Percentiles rank a stretch among this genome's conserved stretches.
phyloP scores from a whole-genome alignment of 2,888 invertebrate species.

The Caradrina clavipalpis region DNA sequence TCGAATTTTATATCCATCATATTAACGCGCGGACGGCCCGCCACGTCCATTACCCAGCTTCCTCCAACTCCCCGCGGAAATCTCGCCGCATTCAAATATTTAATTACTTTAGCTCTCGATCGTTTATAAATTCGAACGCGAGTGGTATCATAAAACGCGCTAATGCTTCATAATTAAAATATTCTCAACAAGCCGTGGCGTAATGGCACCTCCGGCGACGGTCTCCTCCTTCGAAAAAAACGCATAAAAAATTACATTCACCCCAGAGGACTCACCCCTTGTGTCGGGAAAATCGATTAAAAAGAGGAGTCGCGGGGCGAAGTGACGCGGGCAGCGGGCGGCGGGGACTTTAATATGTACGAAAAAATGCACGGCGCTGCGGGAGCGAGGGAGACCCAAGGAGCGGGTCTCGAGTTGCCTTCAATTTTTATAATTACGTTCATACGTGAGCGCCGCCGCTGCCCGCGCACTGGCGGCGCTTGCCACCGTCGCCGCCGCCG shows the following conservation, averaged over 20 bases:
- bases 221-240: constrained; percentile 88
- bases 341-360: constrained; percentile 90
- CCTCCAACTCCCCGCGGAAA: constrained; percentile 87
- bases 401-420: constrained; percentile 86
- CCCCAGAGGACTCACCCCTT: constrained; percentile 91
- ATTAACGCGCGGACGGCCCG: constrained; percentile 81
- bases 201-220: constrained; percentile 91
- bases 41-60: constrained; percentile 84
- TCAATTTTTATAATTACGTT: constrained; percentile 91
- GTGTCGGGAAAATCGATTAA: constrained; percentile 91
- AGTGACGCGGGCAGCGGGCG: constrained; percentile 79
- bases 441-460: constrained; percentile 90
- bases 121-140: constrained; percentile 89
- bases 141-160: constrained; percentile 91
- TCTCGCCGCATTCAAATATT: constrained; percentile 91
- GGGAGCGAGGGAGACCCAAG: constrained; percentile 87
- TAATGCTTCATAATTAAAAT: constrained; percentile 92
- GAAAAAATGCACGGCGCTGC: constrained; percentile 90
- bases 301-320: constrained; percentile 90
- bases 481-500: constrained; percentile 69
- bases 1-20: constrained; percentile 90
- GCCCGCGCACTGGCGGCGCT: constrained; percentile 69
- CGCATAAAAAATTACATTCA: constrained; percentile 92
- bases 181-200: constrained; percentile 91
- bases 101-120: constrained; percentile 90